Base-by-base conservation (phyloP, 2,888 invertebrate species). In the Orgyia antiqua region DNA sequence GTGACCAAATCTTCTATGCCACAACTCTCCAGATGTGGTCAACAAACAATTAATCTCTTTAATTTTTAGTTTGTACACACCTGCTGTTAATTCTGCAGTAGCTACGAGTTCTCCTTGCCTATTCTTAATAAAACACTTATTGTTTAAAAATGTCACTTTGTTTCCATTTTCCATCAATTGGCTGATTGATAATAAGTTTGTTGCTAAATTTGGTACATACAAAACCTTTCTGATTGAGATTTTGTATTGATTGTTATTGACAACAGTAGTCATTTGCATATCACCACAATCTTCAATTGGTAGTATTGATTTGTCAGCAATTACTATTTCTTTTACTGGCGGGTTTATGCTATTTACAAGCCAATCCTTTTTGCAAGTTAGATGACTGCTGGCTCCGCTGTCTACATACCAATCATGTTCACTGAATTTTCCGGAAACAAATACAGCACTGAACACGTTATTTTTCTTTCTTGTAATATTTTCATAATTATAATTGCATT, bases 181-280 rank as follows among this genome's bases (percentile, higher is more conserved):
- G 11, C 30, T 30, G 6, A 30, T 19, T 1, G 25, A 39, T 2
- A 39, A 15, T 3, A 35, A 23, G 9, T 35, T 27, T 15, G 34
- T 34, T 7, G 30, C 27, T 4, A 36, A 31, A 7, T 13, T 27
- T 1, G 31, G 36, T 5, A 32, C 7, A 12, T 24, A 36, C 13
- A 36, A 28, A n/a, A 31, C 32, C 8, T 32, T 13, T 8, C 11
- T n/a, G 15, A 36, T 28, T 15, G 27, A 18, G 11, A 32, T 29
- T 15, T 15, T 6, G 17, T 15, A 6, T 15, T 15, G 4, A 6
- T 6, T 15, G 6, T 15, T 6, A 5, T 6, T 6, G 6, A 15
- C 17, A 15, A 15, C 17, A 5, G 17, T 15, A 15, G 17, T 5
- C 6, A 15, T 15, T 15, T 15, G 17, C 17, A 15, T 6, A 15